Conservation (phyloP, 2,113 vertebrate species). For the Hymenochirus boettgeri region DNA sequence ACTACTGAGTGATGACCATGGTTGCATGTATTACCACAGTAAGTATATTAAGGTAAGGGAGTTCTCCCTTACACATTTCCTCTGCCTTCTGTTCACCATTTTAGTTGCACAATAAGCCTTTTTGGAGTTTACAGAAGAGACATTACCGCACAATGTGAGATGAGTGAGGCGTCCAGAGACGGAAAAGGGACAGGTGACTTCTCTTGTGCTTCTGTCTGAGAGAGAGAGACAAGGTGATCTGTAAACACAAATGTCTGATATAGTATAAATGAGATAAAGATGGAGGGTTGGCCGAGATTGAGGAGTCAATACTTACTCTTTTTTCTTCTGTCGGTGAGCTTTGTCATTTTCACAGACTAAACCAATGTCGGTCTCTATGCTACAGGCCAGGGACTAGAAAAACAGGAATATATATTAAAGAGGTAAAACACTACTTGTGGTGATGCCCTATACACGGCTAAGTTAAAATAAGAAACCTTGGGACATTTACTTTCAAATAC, state of each 20-base stretch:
- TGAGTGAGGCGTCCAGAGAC: constrained; percentile 32
- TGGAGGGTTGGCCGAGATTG: not conserved
- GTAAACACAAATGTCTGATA: not conserved
- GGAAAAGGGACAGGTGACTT: constrained; percentile 34
- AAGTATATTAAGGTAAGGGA: too few species aligned
- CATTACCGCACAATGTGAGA: constrained; percentile 31
- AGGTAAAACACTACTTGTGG: too few species aligned
- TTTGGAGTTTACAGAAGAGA: not conserved
- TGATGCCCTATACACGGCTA: too few species aligned
- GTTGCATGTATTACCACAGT: too few species aligned
- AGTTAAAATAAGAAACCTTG: too few species aligned
- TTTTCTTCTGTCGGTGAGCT: constrained; percentile 20
- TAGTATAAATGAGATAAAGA: not conserved
- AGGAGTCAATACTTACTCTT: constrained; percentile 21
- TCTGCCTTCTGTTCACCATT: too few species aligned
- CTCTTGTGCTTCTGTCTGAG: constrained; percentile 38
- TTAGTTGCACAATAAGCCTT: too few species aligned
- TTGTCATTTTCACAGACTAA: constrained; percentile 26
- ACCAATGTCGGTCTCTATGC: constrained; percentile 24
- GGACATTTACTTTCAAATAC: too few species aligned
- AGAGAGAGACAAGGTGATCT: constrained; percentile 10
- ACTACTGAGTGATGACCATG: too few species aligned
- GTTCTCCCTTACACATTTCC: too few species aligned
- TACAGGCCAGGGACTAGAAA: constrained; percentile 30
- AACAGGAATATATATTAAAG: too few species aligned